These are phyloP conservation scores for Nannobrachium achirus DNA, from an alignment of 2,113 vertebrate species.

Conservation along the genomic window DNA sequence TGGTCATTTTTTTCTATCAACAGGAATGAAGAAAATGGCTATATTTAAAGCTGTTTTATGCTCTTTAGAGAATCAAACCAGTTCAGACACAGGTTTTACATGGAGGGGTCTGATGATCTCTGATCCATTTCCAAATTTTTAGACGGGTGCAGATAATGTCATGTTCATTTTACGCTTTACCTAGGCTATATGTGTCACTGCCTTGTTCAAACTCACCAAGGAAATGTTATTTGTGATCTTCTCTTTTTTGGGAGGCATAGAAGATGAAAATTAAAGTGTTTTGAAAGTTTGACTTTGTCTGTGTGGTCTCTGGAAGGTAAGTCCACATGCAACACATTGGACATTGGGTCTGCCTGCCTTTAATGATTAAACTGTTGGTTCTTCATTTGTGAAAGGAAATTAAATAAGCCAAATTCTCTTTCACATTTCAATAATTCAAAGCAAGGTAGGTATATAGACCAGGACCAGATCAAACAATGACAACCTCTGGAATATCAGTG, in stretches of 20 bases:
- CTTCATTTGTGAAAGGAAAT: no score
- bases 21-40: conserved; percentile 63
- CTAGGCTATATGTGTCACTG: conserved; percentile 68
- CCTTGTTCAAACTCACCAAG: conserved; percentile 69
- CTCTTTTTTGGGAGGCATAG: conserved; percentile 56
- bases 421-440: no score
- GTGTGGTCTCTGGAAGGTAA: conserved; percentile 23
- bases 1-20: conserved; percentile 51
- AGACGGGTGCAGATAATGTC: conserved; percentile 58
- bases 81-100: conserved; percentile 57
- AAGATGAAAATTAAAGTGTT: conserved; percentile 73
- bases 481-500: no score
- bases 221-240: conserved; percentile 71
- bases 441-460: no score
- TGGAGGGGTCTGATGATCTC: conserved; percentile 55
- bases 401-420: no score
- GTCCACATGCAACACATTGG: not conserved
- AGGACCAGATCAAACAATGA: no score
- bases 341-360: no score
- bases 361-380: no score
- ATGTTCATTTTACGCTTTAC: conserved; percentile 64
- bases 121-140: conserved; percentile 63
- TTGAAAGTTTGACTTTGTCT: conserved; percentile 57
- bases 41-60: conserved; percentile 62
- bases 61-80: conserved; percentile 59